These are phyloP conservation scores for Pelobates fuscus DNA, from an alignment of 2,113 vertebrate genomes.

Conservation along the genomic window DNA sequence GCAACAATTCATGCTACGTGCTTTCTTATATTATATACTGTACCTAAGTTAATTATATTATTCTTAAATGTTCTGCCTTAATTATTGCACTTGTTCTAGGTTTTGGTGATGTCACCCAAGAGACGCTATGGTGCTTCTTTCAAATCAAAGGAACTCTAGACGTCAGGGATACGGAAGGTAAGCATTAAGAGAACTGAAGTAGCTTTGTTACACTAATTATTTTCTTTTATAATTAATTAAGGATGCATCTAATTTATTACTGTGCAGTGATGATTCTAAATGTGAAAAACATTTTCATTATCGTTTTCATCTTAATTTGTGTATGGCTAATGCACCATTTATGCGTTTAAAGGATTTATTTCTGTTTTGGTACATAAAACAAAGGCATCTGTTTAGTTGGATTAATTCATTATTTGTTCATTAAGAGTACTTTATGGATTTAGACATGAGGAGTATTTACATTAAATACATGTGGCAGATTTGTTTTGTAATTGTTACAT, in stretches of 20 bases:
- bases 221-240: not conserved
- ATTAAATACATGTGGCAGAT: no score
- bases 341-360: not conserved
- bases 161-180: slow-evolving; percentile 67
- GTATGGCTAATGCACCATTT: not conserved
- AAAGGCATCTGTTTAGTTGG: not conserved
- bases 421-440: no score
- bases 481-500: no score
- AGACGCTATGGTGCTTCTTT: slow-evolving; percentile 70
- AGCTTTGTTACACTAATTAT: not conserved
- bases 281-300: not conserved
- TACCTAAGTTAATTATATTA: not conserved
- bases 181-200: slow-evolving; percentile 9
- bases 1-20: not conserved
- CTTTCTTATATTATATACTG: not conserved
- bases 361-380: not conserved
- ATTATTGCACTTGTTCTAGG: slow-evolving; percentile 58
- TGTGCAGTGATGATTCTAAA: not conserved
- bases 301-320: not conserved
- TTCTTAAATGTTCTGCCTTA: not conserved
- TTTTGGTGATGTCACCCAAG: slow-evolving; percentile 66
- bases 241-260: not conserved
- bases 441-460: no score
- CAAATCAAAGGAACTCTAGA: slow-evolving; percentile 69
- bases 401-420: not conserved